Conservation (phyloP, 1,140 invertebrate genomes). For the Conus betulinus region DNA sequence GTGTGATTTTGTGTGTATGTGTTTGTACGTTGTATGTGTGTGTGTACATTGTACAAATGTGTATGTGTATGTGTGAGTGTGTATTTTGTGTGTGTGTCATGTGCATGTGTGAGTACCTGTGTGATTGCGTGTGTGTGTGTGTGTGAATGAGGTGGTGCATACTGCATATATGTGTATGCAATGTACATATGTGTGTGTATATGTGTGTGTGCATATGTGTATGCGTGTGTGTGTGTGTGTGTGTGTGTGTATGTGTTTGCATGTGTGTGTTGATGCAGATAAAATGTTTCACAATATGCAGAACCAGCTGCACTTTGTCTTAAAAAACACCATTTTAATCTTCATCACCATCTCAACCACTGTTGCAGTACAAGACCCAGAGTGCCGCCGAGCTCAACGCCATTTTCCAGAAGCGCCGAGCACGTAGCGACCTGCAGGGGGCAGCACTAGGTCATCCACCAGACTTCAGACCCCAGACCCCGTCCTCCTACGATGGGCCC, state of each 20-base stretch:
- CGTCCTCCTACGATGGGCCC: slow-evolving; percentile 20
- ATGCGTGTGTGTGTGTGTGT: no score
- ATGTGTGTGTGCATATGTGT: no score
- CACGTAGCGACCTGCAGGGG: slow-evolving; percentile 38
- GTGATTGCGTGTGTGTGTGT: no score
- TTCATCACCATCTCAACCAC: background rate
- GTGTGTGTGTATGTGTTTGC: background rate
- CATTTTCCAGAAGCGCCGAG: slow-evolving; percentile 46
- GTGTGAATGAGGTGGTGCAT: no score
- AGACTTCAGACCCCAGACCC: slow-evolving; percentile 31
- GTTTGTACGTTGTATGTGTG: no score
- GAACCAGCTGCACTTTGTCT: background rate
- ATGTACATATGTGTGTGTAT: no score
- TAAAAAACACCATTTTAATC: background rate
- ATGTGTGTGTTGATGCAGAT: background rate
- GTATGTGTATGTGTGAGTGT: no score
- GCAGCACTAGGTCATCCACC: slow-evolving; percentile 27
- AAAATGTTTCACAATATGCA: background rate
- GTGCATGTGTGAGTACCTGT: no score
- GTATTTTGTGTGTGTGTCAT: no score
- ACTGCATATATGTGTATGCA: no score
- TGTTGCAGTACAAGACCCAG: slow-evolving; percentile 46
- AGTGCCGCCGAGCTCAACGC: slow-evolving; percentile 46
- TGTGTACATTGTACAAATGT: no score
- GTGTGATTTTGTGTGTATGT: no score